Conservation (phyloP, 2,888 invertebrate species). For the Luperina testacea region DNA sequence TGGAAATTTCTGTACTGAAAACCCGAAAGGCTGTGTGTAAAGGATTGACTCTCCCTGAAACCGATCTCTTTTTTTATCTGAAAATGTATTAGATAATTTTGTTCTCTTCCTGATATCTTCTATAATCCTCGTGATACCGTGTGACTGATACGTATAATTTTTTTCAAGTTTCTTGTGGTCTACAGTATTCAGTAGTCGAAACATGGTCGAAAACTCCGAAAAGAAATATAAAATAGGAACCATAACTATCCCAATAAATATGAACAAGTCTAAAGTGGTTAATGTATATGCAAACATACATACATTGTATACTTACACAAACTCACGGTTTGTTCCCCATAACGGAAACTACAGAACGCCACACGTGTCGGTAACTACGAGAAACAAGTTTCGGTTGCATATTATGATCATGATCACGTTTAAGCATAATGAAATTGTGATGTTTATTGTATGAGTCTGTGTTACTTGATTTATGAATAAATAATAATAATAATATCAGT, state of each 20-base stretch:
- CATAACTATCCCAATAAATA: background rate
- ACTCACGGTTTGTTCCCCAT: background rate
- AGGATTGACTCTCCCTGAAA: background rate
- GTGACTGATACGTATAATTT: too few relatives aligned
- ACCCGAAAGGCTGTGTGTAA: background rate
- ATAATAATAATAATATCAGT: background rate
- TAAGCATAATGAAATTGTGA: background rate
- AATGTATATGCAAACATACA: background rate
- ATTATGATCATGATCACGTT: background rate
- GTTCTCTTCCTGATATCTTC: background rate
- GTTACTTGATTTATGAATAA: too few relatives aligned
- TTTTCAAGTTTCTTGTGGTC: background rate
- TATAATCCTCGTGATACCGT: background rate
- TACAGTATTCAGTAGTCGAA: background rate
- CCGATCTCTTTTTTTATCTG: background rate
- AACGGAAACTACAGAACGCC: background rate
- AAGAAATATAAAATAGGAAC: background rate
- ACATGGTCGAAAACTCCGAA: background rate
- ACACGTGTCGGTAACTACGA: background rate
- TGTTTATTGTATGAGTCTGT: too few relatives aligned
- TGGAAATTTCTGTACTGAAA: background rate
- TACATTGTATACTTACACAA: background rate
- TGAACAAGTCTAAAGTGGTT: background rate
- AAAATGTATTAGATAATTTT: background rate
- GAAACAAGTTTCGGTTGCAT: background rate